A percentile compares a stretch with the other conserved stretches of the same genome.
phyloP scores from a whole-genome alignment of 2,797 vertebrate genomes.

The Spondyliosoma cantharus region DNA sequence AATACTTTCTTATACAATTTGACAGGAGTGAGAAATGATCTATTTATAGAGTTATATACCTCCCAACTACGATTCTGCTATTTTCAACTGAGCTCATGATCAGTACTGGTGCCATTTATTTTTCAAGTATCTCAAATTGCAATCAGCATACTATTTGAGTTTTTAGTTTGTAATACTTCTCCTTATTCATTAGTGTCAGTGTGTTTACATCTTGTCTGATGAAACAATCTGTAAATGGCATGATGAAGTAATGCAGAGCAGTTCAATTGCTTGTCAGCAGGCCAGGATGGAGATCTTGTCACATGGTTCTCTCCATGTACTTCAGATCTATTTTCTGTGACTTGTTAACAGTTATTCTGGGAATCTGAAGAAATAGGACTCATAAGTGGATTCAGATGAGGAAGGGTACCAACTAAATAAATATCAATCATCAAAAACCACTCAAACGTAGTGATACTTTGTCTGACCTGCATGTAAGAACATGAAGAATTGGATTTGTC shows the following conservation, averaged over 20 bases:
- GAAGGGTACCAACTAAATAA: not conserved
- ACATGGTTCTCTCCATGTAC: not conserved
- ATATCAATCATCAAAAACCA: not conserved
- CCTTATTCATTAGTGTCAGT: not conserved
- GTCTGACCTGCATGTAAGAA: not conserved
- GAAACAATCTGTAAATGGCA: not conserved
- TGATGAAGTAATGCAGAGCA: not conserved
- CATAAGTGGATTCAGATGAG: not conserved
- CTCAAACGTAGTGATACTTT: not conserved
- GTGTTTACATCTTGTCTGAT: constrained; percentile 4
- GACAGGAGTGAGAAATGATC: not conserved
- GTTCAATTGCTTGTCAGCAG: not conserved
- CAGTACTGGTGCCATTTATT: not conserved
- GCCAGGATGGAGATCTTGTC: not conserved
- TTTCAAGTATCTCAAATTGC: not conserved
- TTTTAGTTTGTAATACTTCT: not conserved
- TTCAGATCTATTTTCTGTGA: not conserved
- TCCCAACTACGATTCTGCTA: not conserved
- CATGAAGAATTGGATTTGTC: constrained; percentile 17
- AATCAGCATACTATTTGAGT: not conserved
- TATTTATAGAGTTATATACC: not conserved
- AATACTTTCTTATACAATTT: not conserved
- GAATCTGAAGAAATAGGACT: not conserved
- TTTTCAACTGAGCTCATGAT: not conserved
- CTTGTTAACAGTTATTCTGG: not conserved